Evolutionary conservation across 2,113 vertebrate species (phyloP), one percentile per base, ranked within the genome.

Genomic region (Sardina pilchardus): DNA sequence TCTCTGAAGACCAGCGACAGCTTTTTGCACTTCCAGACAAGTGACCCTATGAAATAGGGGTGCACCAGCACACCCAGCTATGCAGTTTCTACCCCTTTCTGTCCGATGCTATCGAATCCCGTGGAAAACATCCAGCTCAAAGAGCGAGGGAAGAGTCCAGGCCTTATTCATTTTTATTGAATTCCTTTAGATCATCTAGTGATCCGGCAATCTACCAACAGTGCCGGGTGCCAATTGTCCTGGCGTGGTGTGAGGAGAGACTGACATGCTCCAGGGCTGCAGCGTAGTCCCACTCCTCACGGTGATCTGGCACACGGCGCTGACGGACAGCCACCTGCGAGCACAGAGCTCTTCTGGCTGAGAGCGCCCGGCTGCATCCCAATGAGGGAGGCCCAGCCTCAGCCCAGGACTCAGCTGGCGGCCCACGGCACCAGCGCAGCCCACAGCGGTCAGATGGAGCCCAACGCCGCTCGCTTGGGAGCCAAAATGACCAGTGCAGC

Each of bases 21-120:
- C 82, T 83, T 36, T 83, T 83, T 53, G 30, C 34, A 36, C 82
- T 83, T 42, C 34, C 82, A 83, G 39, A 39, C 82, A 39, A 59
- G n/a, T 19, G 26, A 36, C 56, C 56, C 21, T 34, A 10, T 83
- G 30, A 36, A 53, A 53, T 53, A 53, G 14, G 50, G 50, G 50
- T 53, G 50, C 50, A 53, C 17, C 14, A 4, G 4, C 14, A 56
- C 19, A 53, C 8, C 63, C 26, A 8, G 24, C 59, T 10, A 26
- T 67, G 4, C 26, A 4, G 63, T 63, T 63, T 63, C 59, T 24
- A 26, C 24, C 4, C 59, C 24, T n/a, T n/a, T 63, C 59, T n/a
- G 24, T 7, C 8, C 59, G 4, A 8, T 63, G 26, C 59, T 63
- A 63, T 63, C 24, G 59, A 63, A 63, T 63, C n/a, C 59, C 24